These are phyloP conservation scores for Allophyes oxyacanthae DNA, from an alignment of 2,888 invertebrate species.

Conservation along the genomic window DNA sequence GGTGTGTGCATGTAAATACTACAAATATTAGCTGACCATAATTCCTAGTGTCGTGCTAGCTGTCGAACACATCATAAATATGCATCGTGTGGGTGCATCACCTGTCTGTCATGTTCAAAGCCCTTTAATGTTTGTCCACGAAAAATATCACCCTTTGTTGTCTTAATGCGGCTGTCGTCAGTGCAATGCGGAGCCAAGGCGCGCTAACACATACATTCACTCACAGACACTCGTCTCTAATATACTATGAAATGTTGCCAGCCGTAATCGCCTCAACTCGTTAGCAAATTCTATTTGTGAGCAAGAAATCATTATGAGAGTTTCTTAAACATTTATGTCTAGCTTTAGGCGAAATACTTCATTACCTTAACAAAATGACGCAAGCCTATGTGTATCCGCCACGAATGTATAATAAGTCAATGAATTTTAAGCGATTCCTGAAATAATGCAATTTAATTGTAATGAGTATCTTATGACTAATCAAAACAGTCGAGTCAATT, in stretches of 20 bases:
- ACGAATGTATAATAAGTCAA: background rate
- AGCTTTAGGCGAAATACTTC: slow-evolving; percentile 27
- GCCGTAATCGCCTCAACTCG: slow-evolving; percentile 49
- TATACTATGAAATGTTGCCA: slow-evolving; percentile 46
- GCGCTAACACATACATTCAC: slow-evolving; percentile 51
- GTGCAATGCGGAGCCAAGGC: slow-evolving; percentile 54
- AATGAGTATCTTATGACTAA: slow-evolving; percentile 5
- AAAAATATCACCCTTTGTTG: slow-evolving; percentile 85
- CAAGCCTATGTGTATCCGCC: slow-evolving; percentile 4
- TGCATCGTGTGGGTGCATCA: slow-evolving; percentile 81
- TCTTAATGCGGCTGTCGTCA: slow-evolving; percentile 76
- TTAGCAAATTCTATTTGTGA: slow-evolving; percentile 56
- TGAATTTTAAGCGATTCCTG: background rate
- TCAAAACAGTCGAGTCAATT: slow-evolving; percentile 31
- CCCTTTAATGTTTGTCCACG: slow-evolving; percentile 82
- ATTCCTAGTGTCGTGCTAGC: slow-evolving; percentile 78
- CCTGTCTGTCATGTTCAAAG: slow-evolving; percentile 78
- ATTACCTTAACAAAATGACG: slow-evolving; percentile 16
- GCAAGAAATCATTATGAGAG: slow-evolving; percentile 42
- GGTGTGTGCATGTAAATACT: slow-evolving; percentile 67
- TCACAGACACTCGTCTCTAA: slow-evolving; percentile 38
- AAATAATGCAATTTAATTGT: background rate
- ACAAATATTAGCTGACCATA: slow-evolving; percentile 79
- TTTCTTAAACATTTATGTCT: slow-evolving; percentile 34
- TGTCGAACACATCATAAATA: slow-evolving; percentile 86